Base-by-base conservation (phyloP, 2,888 invertebrate genomes). In the Morinoia aosen region DNA sequence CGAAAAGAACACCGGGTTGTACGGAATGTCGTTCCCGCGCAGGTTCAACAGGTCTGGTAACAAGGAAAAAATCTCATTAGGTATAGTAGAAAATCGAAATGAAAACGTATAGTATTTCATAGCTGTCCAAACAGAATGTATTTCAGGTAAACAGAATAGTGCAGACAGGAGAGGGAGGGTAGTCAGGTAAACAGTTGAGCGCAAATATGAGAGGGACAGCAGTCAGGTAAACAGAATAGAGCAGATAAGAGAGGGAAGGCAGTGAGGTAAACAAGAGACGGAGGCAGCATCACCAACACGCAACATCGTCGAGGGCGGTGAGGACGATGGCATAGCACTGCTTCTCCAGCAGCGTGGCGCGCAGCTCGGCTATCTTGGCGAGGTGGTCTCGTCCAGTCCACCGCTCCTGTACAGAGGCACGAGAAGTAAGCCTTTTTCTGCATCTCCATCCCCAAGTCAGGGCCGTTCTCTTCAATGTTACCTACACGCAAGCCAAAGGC, bases 291-390 rank as follows among this genome's bases (percentile, higher is more conserved):
- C 14, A 96, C 96, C 96, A 48, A 96, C 99, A 99, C 0, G 99
- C 98, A 93, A 98, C 98, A 97, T 99, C 99, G 97, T 99, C 99
- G 95, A 99, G 97, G 0, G 99, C 98, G 0, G 99, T 98, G 33
- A 99, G 98, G 58, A 99, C 98, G 97, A 99, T 98, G 0, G 98
- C 98, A 97, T 98, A 98, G 0, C 98, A 98, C 0, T 98, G 98
- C n/a, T 98, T 97, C 8, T 97, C 97, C 56, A 97, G 97, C 97
- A 99, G 97, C 96, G 98, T 98, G 8, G 97, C 97, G 25, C 99
- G 98, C 1, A 98, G 97, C 94, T 98, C 98, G 11, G 97, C 97
- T 0, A 99, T 97, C 97, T 99, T 99, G 64, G 98, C 98, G 95
- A 98, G 98, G 98, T 99, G 99, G 48, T 98, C 97, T 97, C 98